Evolutionary conservation across 2,888 invertebrate genomes (phyloP).

Genomic region (Cephus sareptanus): DNA sequence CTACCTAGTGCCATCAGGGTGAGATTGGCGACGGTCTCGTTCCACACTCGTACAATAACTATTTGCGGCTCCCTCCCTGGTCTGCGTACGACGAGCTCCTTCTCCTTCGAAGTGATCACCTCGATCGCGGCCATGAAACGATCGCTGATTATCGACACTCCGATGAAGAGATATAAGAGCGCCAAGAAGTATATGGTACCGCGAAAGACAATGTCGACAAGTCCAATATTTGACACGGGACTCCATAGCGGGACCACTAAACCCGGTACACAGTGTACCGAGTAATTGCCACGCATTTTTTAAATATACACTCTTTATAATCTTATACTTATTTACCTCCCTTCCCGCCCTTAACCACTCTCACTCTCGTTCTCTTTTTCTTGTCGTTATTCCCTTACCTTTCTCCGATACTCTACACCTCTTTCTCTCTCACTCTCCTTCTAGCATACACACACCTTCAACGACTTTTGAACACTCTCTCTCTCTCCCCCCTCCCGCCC

Average conservation of each 20-base stretch:
- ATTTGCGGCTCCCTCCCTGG: constrained; percentile 89
- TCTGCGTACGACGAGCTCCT: constrained; percentile 91
- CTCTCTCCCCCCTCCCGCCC: neutral
- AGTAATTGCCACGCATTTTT: constrained; percentile 56
- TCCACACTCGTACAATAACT: constrained; percentile 96
- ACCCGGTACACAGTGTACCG: constrained; percentile 79
- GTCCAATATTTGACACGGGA: constrained; percentile 81
- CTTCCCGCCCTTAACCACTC: neutral
- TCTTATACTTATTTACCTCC: constrained; percentile 10
- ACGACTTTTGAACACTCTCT: neutral
- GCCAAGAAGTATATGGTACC: constrained; percentile 91
- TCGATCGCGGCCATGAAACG: constrained; percentile 99
- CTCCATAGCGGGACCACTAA: constrained; percentile 89
- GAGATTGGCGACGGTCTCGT: constrained; percentile 98
- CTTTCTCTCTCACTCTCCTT: constrained; percentile 4
- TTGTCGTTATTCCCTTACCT: neutral
- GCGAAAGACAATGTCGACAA: constrained; percentile 83
- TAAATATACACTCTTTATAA: neutral
- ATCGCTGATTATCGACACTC: constrained; percentile 98
- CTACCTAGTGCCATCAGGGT: constrained; percentile 99
- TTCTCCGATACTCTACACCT: neutral
- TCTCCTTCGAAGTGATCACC: constrained; percentile 98
- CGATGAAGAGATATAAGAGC: constrained; percentile 95
- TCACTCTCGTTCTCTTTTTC: constrained; percentile 5
- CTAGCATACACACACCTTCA: neutral